Evolutionary conservation across 2,113 vertebrate species (phyloP), one percentile per base, ranked within the genome.

Genomic region (Indicator maculatus): DNA sequence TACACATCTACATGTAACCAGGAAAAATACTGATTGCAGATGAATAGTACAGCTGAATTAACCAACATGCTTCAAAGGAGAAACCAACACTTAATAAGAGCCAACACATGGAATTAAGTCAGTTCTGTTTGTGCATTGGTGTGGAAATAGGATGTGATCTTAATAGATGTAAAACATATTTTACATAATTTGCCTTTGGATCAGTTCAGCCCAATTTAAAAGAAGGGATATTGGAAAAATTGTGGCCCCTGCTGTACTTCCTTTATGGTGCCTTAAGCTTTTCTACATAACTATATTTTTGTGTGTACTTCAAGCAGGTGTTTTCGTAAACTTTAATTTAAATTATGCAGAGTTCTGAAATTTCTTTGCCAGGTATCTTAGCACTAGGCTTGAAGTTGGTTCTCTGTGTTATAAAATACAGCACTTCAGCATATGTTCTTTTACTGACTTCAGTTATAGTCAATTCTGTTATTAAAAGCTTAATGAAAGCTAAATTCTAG

Each of bases 211-310:
- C 47, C 26, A 52, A 1, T 83, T 89, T 70, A 39, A 71, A 65
- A 76, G 12, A 70, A 6, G 3, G 0, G 60, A 4, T 72, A 24
- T 64, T 89, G n/a, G 44, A 73, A 79, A 70, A 89, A 41, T 21
- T 82, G 0, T 72, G 80, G 94, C 93, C 93, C 94, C 94, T 97
- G 94, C 93, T 95, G 52, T 89, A 65, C 77, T 93, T 95, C 41
- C 21, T 52, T 86, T 69, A n/a, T 44, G 56, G 88, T 88, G 72
- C 36, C 60, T 74, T 89, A 59, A 66, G 9, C 5, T 80, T 92
- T 87, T 72, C 79, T 45, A 23, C 41, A 44, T 44, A 44, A 44
- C 41, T 44, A 7, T 44, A 18, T 78, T 93, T 92, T 88, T 79
- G 6, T 58, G 9, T 86, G 45, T 80, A 36, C 21, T 67, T 80